Percentiles rank a stretch among this genome's conserved stretches.
Evolutionary conservation across 2,888 invertebrate genomes (phyloP).

Genomic region (Andrena bicolor): DNA sequence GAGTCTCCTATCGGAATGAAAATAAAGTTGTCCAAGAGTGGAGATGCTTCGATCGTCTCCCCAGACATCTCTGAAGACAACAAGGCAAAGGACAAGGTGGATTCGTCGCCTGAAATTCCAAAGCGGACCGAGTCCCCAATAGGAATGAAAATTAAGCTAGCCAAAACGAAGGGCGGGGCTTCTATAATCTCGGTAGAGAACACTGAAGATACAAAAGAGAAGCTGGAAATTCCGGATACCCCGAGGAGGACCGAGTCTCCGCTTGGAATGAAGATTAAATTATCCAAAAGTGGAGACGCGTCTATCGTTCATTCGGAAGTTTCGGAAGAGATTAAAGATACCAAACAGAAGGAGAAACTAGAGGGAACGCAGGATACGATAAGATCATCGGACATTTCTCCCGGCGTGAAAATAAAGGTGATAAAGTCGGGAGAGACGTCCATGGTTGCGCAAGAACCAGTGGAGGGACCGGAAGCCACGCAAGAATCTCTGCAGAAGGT

Average conservation of each 20-base stretch:
- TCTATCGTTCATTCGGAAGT: conserved; percentile 78
- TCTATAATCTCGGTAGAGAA: conserved; percentile 74
- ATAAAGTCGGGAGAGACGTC: conserved; percentile 54
- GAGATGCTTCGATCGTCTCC: conserved; percentile 77
- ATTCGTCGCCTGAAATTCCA: conserved; percentile 70
- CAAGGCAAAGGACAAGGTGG: conserved; percentile 69
- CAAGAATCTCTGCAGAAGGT: conserved; percentile 42
- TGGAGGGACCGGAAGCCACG: conserved; percentile 22
- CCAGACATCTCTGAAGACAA: conserved; percentile 68
- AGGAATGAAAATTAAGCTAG: conserved; percentile 82
- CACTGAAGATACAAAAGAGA: conserved; percentile 68
- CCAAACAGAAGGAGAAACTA: conserved; percentile 61
- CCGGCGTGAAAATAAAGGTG: conserved; percentile 62
- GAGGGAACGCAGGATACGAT: conserved; percentile 50
- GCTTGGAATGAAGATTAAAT: conserved; percentile 82
- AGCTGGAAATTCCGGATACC: conserved; percentile 65
- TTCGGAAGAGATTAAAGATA: conserved; percentile 69
- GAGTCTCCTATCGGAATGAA: conserved; percentile 81
- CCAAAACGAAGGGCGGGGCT: conserved; percentile 74
- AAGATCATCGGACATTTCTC: conserved; percentile 49
- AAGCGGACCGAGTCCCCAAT: conserved; percentile 80
- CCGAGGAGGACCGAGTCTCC: conserved; percentile 80
- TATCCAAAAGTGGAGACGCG: conserved; percentile 77
- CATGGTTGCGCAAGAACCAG: conserved; percentile 7
- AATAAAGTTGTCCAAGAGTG: conserved; percentile 79